Conservation (phyloP, 2,888 invertebrate genomes). For the Philereme vetulata region DNA sequence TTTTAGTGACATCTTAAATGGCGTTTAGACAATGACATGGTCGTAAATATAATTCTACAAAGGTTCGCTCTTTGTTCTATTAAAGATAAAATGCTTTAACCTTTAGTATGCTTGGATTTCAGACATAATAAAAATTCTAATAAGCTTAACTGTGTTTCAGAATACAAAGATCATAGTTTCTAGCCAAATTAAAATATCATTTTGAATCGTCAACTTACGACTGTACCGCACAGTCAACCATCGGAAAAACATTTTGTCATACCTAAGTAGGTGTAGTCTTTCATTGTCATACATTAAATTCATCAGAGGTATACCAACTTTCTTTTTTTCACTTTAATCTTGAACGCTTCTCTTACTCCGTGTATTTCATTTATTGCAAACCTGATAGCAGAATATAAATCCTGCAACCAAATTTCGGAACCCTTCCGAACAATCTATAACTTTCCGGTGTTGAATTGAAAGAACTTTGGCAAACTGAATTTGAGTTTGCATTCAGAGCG, state of each 20-base stretch:
- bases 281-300: too few species aligned
- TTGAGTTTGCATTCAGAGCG: slow-evolving; percentile 72
- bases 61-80: slow-evolving; percentile 8
- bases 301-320: too few species aligned
- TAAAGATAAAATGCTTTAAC: background rate
- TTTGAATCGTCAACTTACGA: too few species aligned
- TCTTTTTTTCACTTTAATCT: background rate
- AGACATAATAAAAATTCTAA: background rate
- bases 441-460: slow-evolving; percentile 64
- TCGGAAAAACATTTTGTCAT: too few species aligned
- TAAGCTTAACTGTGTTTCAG: too few species aligned
- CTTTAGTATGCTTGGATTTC: too few species aligned
- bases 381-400: slow-evolving; percentile 48
- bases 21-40: slow-evolving; percentile 64
- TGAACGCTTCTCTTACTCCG: background rate
- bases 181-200: too few species aligned
- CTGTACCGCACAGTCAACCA: too few species aligned
- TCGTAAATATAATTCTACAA: slow-evolving; percentile 57
- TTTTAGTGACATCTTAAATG: slow-evolving; percentile 64
- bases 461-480: slow-evolving; percentile 75
- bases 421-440: slow-evolving; percentile 77
- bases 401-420: slow-evolving; percentile 45
- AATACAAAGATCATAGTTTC: too few species aligned
- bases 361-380: slow-evolving; percentile 4
- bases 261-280: too few species aligned